These are phyloP conservation scores for Neria commutata DNA, from an alignment of 2,888 invertebrate genomes.

Conservation along the genomic window DNA sequence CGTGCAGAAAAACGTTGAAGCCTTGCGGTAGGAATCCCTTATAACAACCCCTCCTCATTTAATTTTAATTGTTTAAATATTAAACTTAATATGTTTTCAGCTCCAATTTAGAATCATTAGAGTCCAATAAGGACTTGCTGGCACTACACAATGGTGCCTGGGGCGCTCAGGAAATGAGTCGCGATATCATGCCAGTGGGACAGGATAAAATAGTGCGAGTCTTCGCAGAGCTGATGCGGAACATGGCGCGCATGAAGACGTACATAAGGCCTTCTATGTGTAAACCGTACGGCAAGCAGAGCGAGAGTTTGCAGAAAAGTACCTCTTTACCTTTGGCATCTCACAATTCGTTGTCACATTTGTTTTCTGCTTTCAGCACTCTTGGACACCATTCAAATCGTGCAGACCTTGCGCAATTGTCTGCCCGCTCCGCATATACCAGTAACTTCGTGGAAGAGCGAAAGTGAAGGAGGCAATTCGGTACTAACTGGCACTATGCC, in stretches of 20 bases:
- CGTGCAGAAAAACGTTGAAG: conserved; percentile 54
- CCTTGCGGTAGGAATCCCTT: conserved; percentile 47
- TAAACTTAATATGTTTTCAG: conserved; percentile 41
- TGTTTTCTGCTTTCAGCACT: conserved; percentile 65
- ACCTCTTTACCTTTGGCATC: conserved; percentile 48
- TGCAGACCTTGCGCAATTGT: conserved; percentile 83
- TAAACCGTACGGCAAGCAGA: conserved; percentile 88
- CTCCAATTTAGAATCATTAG: conserved; percentile 59
- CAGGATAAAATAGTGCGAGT: conserved; percentile 87
- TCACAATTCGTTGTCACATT: neutral
- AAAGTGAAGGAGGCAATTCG: conserved; percentile 62
- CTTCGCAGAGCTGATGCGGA: conserved; percentile 85
- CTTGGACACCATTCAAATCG: conserved; percentile 84
- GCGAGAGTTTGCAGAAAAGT: conserved; percentile 88
- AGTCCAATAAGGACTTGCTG: conserved; percentile 69
- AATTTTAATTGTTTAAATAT: neutral
- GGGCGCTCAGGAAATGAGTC: conserved; percentile 54
- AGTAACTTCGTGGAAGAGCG: conserved; percentile 89
- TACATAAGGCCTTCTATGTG: conserved; percentile 89
- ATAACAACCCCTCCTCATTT: neutral
- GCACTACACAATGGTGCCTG: conserved; percentile 74
- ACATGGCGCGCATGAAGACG: conserved; percentile 87
- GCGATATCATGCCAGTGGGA: conserved; percentile 65
- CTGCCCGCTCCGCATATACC: conserved; percentile 87
- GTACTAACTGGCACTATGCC: conserved; percentile 22